Base-by-base conservation (phyloP, 1,140 invertebrate species). In the Scaptomyza montana region DNA sequence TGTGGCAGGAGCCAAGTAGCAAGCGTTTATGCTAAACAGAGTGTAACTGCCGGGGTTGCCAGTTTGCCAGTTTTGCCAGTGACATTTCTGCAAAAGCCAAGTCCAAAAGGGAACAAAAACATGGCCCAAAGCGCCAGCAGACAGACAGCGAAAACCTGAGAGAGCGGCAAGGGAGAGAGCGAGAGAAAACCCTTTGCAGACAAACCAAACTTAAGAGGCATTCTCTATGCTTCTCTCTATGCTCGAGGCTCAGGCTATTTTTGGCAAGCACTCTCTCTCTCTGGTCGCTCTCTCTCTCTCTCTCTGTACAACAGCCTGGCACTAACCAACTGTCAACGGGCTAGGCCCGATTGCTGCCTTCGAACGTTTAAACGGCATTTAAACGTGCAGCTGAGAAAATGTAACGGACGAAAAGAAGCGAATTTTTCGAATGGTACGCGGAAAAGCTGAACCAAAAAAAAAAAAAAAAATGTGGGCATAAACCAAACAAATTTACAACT, bases 21-120 rank as follows among this genome's bases (percentile, higher is more conserved):
- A 89, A 89, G 77, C 84, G 80, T 89, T 89, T 89, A 89, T 89
- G 84, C 85, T 89, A 89, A 89, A 89, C 84, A 89, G 85, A 89
- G 84, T 89, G 84, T 89, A 89, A 89, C 84, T 89, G 80, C 80
- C 85, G 84, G 84, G 84, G 84, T 89, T 84, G 84, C 85, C 79
- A 86, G 61, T 70, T 61, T 64, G 67, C 59, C 57, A 46, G 56
- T 39, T 62, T 63, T 59, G 67, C 72, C 78, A 77, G 78, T 85
- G 81, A 85, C 80, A 85, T 85, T 80, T 85, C 75, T 82, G 84
- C 76, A 78, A 69, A 87, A 78, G 78, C 78, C 82, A 81, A 71
- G 62, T 62, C 46, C 67, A 81, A 87, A 82, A 43, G 25, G 49
- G 76, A 61, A 78, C 63, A 67, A 76, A 65, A 62, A 80, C 64